Evolutionary conservation across 2,888 invertebrate genomes (phyloP), one percentile per base, ranked within the genome.

Genomic region (Drosophila quinaria): DNA sequence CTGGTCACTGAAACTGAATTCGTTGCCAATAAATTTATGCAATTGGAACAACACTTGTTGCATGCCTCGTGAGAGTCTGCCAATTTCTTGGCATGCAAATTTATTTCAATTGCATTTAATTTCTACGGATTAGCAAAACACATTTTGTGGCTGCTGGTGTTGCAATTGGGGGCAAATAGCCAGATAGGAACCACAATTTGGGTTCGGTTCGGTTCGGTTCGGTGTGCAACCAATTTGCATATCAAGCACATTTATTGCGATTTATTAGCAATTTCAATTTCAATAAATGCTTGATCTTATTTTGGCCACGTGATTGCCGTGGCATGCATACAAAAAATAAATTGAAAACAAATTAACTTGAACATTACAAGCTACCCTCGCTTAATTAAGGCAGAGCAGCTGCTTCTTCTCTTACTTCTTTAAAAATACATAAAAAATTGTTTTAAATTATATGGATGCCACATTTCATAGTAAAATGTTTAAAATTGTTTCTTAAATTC

Each of bases 61-160:
- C 78, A 82, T 70, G 63, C 62, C 56, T 25, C 65, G 37, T 15
- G 62, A 58, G 63, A 66, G 61, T 71, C 50, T 63, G 72, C 70
- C 84, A 73, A 81, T 74, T 80, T 80, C 81, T 79, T 70, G 60
- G 61, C 69, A 89, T 86, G 81, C 64, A 75, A 86, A 76, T 86
- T 86, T 87, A 83, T 87, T 87, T 86, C 85, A 86, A 86, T 86
- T 86, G 87, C 81, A 86, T 86, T 86, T 86, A 81, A 86, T 86
- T 86, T 86, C 81, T 72, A 66, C 49, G 87, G 85, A 86, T 86
- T 88, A 86, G 84, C 68, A 64, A 70, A 87, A 25, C 6, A 5
- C 64, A 56, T 54, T 58, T 47, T 62, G 22, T 64, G 70, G 64
- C 64, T 15, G 64, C 64, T 15, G 17, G 60, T 46, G 47, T 54